Conservation (phyloP, 2,113 vertebrate genomes). For the Cervus canadensis region DNA sequence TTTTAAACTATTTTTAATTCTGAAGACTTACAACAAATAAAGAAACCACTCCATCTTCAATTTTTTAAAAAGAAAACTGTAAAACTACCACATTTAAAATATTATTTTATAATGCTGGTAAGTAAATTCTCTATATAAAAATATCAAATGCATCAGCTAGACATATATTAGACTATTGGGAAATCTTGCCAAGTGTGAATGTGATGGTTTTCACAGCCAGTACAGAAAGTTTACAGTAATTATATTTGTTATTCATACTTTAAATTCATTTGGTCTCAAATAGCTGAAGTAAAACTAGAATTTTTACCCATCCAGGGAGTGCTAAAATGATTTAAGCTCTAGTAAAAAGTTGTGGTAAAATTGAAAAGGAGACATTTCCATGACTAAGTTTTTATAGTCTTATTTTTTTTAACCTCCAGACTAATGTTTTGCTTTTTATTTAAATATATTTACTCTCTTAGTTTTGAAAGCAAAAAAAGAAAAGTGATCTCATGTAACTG, state of each 20-base stretch:
- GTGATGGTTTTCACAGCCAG: conserved; percentile 17
- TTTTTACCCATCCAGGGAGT: conserved; percentile 37
- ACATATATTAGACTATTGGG: conserved; percentile 32
- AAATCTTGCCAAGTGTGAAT: conserved; percentile 34
- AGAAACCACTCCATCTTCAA: neutral
- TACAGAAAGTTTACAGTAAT: conserved; percentile 33
- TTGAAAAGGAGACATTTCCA: neutral
- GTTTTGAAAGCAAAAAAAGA: conserved; percentile 5
- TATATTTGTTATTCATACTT: conserved; percentile 62
- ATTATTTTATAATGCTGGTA: conserved; percentile 18
- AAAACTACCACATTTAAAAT: neutral
- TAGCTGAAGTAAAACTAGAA: conserved; percentile 34
- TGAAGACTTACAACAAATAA: conserved; percentile 9
- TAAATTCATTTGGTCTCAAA: conserved; percentile 42
- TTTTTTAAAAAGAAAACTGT: neutral
- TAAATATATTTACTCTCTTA: conserved; percentile 48
- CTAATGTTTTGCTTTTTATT: neutral
- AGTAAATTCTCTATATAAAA: conserved; percentile 36
- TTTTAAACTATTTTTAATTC: conserved; percentile 26
- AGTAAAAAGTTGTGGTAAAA: conserved; percentile 33
- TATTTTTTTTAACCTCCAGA: neutral
- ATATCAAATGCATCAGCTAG: conserved; percentile 22
- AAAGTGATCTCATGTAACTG: neutral
- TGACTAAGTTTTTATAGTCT: neutral
- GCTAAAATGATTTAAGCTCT: conserved; percentile 39